Evolutionary conservation across 1,140 invertebrate species (phyloP).

Genomic region (Cryptotermes secundus): DNA sequence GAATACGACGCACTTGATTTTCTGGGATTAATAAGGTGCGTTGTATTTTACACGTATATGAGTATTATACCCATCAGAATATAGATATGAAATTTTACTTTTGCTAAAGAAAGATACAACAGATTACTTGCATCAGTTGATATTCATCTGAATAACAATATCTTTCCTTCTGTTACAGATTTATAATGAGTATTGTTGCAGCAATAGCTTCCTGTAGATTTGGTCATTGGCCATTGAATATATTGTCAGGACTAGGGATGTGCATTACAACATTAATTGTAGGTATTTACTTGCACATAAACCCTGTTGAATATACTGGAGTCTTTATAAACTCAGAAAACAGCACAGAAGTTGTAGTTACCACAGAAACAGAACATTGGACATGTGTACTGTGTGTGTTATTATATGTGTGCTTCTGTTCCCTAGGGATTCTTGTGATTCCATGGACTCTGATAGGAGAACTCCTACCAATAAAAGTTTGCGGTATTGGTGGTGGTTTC

Average conservation of each 20-base stretch:
- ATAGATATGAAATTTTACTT: too few relatives aligned
- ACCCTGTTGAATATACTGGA: neutral
- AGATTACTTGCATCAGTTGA: too few relatives aligned
- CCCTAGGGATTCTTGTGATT: slow-evolving; percentile 57
- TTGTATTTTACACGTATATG: too few relatives aligned
- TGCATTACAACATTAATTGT: slow-evolving; percentile 54
- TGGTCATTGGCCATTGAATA: slow-evolving; percentile 52
- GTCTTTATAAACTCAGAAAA: neutral
- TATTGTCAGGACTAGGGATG: slow-evolving; percentile 58
- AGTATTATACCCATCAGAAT: too few relatives aligned
- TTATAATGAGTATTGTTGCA: slow-evolving; percentile 53
- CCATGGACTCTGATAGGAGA: slow-evolving; percentile 65
- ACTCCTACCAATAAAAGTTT: slow-evolving; percentile 54
- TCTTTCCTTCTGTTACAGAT: slow-evolving; percentile 42
- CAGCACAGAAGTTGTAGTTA: neutral
- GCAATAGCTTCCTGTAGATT: slow-evolving; percentile 54
- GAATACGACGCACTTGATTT: slow-evolving; percentile 52
- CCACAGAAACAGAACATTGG: slow-evolving; percentile 41
- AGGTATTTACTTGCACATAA: slow-evolving; percentile 49
- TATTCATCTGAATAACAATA: too few relatives aligned
- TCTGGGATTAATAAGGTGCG: slow-evolving; percentile 53
- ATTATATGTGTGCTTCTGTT: slow-evolving; percentile 55
- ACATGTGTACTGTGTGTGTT: slow-evolving; percentile 52
- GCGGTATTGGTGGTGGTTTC: slow-evolving; percentile 55
- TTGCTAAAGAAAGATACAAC: too few relatives aligned